Evolutionary conservation across 2,113 vertebrate genomes (phyloP).

Genomic region (Oncorhynchus keta): DNA sequence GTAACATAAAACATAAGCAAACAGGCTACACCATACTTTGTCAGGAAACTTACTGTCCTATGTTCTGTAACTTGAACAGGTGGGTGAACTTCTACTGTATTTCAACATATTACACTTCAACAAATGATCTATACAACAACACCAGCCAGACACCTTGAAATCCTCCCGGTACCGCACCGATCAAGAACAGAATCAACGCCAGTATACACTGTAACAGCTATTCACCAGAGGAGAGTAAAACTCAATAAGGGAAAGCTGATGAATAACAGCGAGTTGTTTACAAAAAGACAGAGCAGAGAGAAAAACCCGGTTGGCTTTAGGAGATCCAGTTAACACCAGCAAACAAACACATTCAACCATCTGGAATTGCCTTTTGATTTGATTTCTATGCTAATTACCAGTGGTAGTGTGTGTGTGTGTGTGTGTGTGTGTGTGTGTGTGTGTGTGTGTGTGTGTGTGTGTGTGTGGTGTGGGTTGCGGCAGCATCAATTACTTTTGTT

Average conservation of each 20-base stretch:
- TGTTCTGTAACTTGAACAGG: too few species aligned
- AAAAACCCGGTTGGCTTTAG: constrained; percentile 30
- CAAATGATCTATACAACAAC: too few species aligned
- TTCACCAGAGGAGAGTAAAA: constrained; percentile 55
- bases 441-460: constrained; percentile 8
- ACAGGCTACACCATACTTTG: too few species aligned
- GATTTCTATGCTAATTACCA: constrained; percentile 68
- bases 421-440: constrained; percentile 10
- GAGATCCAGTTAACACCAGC: constrained; percentile 61
- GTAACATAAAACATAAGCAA: too few species aligned
- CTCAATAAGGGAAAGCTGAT: constrained; percentile 66
- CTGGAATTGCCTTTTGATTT: constrained; percentile 43
- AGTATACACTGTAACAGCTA: constrained; percentile 40
- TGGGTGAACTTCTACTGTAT: too few species aligned
- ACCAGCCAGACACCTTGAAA: background rate
- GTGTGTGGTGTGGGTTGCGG: background rate
- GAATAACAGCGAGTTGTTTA: constrained; percentile 58
- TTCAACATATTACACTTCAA: too few species aligned
- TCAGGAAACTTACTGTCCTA: too few species aligned
- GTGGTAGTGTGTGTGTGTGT: background rate
- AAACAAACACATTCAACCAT: constrained; percentile 56
- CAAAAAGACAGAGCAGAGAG: constrained; percentile 37
- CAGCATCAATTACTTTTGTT: constrained; percentile 27
- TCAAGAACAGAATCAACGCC: background rate
- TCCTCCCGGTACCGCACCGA: background rate